Percentiles rank a stretch among this genome's conserved stretches.
phyloP scores from a whole-genome alignment of 2,797 vertebrate genomes.

The Notoglanidium macrostoma region DNA sequence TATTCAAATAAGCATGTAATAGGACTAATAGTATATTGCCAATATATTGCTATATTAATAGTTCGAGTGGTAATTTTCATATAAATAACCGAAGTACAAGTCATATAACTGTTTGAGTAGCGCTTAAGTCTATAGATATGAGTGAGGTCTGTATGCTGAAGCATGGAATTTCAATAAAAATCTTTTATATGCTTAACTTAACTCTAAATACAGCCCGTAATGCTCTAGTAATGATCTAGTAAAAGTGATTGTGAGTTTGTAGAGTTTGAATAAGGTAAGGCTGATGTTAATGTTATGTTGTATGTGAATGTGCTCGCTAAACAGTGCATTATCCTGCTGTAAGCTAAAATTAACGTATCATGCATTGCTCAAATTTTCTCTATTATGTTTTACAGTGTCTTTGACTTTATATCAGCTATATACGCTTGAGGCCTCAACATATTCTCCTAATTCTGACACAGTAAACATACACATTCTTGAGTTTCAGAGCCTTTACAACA shows the following conservation, averaged over 20 bases:
- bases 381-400: neutral
- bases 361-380: conserved; percentile 7
- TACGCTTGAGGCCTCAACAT: conserved; percentile 22
- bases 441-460: neutral
- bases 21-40: neutral
- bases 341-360: neutral
- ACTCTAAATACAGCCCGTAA: conserved; percentile 33
- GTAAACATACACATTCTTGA: conserved; percentile 8
- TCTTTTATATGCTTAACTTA: neutral
- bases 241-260: conserved; percentile 12
- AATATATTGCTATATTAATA: neutral
- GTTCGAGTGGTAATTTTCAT: neutral
- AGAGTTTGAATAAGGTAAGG: neutral
- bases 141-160: neutral
- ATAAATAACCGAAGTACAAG: neutral
- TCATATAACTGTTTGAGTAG: neutral
- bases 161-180: neutral
- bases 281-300: conserved; percentile 6
- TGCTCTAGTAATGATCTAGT: conserved; percentile 1
- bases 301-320: neutral
- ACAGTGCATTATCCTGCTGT: neutral
- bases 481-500: conserved; percentile 2
- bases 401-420: neutral
- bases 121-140: neutral
- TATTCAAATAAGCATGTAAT: neutral